phyloP scores from a whole-genome alignment of 2,113 vertebrate genomes.

The Prinia subflava region DNA sequence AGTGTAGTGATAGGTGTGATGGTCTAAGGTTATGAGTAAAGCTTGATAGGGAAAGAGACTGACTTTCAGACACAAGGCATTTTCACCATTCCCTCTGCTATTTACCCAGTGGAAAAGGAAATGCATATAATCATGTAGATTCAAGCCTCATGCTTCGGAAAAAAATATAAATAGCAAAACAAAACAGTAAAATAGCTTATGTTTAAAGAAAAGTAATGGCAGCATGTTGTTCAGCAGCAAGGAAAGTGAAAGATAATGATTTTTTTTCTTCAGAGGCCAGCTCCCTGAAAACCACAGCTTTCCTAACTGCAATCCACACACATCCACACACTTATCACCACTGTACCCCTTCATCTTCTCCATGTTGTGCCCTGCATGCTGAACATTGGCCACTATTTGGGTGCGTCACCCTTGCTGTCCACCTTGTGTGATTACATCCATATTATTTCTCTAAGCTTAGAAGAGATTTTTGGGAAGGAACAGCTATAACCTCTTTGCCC shows the following conservation, averaged over 20 bases:
- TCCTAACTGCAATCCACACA: background rate
- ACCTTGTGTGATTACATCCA: background rate
- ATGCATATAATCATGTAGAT: background rate
- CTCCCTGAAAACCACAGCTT: background rate
- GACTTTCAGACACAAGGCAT: background rate
- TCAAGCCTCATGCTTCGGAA: background rate
- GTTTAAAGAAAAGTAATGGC: background rate
- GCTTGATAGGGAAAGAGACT: background rate
- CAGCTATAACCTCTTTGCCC: background rate
- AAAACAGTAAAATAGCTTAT: background rate
- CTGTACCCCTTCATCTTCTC: background rate
- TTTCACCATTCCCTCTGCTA: background rate
- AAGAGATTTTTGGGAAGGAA: background rate
- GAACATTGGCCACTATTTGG: background rate
- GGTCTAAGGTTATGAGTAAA: background rate
- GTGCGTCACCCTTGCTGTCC: background rate
- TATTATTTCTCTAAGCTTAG: background rate
- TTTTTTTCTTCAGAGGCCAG: background rate
- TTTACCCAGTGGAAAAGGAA: background rate
- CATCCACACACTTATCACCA: background rate
- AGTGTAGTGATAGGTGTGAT: background rate
- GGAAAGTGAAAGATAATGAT: background rate
- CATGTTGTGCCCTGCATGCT: background rate
- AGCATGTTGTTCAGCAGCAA: background rate
- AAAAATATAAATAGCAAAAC: background rate